Evolutionary conservation across 1,140 invertebrate genomes (phyloP), one percentile per base, ranked within the genome.

Genomic region (Grapholita molesta): DNA sequence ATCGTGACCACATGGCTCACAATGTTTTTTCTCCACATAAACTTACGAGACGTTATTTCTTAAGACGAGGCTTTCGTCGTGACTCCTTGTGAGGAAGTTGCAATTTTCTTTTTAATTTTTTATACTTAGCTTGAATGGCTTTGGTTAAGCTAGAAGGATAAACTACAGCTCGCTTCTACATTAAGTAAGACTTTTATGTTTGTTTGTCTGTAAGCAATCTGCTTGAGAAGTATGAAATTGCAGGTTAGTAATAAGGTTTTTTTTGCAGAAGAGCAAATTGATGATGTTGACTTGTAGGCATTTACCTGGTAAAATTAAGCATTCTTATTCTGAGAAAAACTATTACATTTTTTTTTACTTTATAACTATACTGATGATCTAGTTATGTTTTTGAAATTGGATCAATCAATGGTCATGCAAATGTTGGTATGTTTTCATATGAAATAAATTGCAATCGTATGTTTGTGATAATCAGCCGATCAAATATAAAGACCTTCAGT

Each of bases 91-190:
- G 24, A 61, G 55, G 55, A 61, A 61, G 55, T 61, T 61, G 55
- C 55, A 61, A 61, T 61, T 61, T 61, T 28, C 24, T 61, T 61
- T 61, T 61, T 61, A 61, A 61, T 61, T 61, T 61, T 25, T 61
- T 61, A 61, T 61, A 61, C 24, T 61, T 61, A 61, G 55, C n/a
- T 28, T 61, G 55, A 61, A 61, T 15, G 24, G 24, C 35, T 48
- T 48, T 25, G 25, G 25, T 61, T 61, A 28, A 61, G 55, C 25
- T 61, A 15, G 25, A 61, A 61, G 25, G 55, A 28, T 61, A 61
- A 61, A 61, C 25, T 61, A 15, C 12, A 61, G 55, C 25, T 61
- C 25, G 25, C 25, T 61, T 61, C 55, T 28, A 28, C 55, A 61
- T 61, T 61, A 28, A 48, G 6, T 48, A 21, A 48, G 42, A 48